Base-by-base conservation (phyloP, 2,888 invertebrate species). In the Nesidiocoris tenuis region DNA sequence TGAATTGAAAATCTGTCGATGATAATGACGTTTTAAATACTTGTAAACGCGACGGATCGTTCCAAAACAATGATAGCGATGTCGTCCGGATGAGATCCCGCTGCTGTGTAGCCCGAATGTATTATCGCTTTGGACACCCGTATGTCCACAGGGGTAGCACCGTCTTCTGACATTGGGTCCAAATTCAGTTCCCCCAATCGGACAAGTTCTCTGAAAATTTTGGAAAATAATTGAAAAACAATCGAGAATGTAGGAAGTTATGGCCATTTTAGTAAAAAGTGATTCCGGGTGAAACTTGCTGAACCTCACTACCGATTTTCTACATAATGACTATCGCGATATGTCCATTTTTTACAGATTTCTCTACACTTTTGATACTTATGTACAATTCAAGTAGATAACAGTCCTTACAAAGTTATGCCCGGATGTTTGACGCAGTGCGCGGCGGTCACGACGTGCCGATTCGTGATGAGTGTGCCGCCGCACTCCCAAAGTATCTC, bases 41-140 rank as follows among this genome's bases (percentile, higher is more conserved):
- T 77, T 5, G 88, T 85, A 76, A 88, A 89, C 1, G 83, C 80
- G 0, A 90, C 87, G 0, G 88, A 86, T 0, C 83, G 81, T 1
- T 86, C 84, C 16, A 78, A 68, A 25, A 55, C 68, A 1, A 80
- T 1, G 9, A 80, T 25, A 1, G 76, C 78, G 18, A 80, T 79
- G 54, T 79, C 80, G 59, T 80, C 68, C 5, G 21, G 56, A 12
- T 65, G 39, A 7, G 74, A 75, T 18, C 22, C 18, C 16, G n/a
- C 18, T 2, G 12, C 19, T 17, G 61, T 39, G 57, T 79, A 78
- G 3, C 25, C 17, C 5, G 76, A 74, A 55, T 79, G 79, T 0
- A 61, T 9, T 2, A 79, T 65, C 12, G 64, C 61, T 21, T 57
- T 55, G 2, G 78, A 70, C 1, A 80, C 67, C 2, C 24, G 56